phyloP scores from a whole-genome alignment of 2,888 invertebrate genomes.

The Ophraella communa region DNA sequence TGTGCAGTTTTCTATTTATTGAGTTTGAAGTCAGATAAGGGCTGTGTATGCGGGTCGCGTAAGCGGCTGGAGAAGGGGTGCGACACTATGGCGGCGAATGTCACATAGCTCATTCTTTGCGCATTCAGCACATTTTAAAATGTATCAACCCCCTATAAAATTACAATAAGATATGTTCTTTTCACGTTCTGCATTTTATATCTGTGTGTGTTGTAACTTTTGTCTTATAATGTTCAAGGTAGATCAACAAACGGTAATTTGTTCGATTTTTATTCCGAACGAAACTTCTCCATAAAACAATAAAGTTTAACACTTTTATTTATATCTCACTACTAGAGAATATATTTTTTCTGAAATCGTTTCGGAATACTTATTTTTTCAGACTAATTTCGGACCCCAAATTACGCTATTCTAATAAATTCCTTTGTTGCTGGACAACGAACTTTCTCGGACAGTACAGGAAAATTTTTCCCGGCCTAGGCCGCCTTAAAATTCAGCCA shows the following conservation, averaged over 20 bases:
- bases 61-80: slow-evolving; percentile 56
- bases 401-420: too few species aligned
- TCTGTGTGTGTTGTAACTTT: slow-evolving; percentile 32
- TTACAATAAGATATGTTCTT: slow-evolving; percentile 59
- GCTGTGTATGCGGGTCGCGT: slow-evolving; percentile 59
- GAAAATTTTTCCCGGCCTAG: too few species aligned
- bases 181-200: slow-evolving; percentile 46
- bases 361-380: too few species aligned
- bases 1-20: slow-evolving; percentile 59
- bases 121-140: slow-evolving; percentile 62
- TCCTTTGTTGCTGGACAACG: too few species aligned
- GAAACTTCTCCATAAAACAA: background rate
- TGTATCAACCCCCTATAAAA: slow-evolving; percentile 61
- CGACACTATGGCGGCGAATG: slow-evolving; percentile 61
- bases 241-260: slow-evolving; percentile 4
- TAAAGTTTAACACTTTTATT: background rate
- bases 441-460: too few species aligned
- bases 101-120: slow-evolving; percentile 62
- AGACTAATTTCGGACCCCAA: too few species aligned
- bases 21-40: slow-evolving; percentile 57
- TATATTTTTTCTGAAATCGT: too few species aligned
- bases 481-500: too few species aligned
- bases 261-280: background rate
- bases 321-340: too few species aligned
- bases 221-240: slow-evolving; percentile 17